A percentile compares a stretch with the other conserved stretches of the same genome.
These are phyloP conservation scores for Pelosia muscerda DNA, from an alignment of 2,888 invertebrate species.

Conservation along the genomic window DNA sequence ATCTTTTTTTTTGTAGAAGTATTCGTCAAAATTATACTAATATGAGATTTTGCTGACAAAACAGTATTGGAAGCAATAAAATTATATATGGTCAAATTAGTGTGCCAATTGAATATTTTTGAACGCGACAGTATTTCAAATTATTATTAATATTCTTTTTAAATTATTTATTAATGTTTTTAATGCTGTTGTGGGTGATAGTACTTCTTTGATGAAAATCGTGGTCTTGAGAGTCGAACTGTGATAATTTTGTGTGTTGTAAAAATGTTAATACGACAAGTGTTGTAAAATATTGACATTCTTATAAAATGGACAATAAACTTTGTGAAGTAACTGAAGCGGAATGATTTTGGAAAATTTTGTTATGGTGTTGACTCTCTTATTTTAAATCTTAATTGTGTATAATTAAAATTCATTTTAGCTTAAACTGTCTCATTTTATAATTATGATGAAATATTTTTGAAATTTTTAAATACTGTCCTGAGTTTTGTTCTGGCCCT, in stretches of 20 bases:
- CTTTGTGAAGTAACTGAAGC: constrained; percentile 16
- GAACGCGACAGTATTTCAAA: constrained; percentile 43
- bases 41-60: constrained; percentile 19
- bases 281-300: constrained; percentile 60
- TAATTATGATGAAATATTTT: too few species aligned
- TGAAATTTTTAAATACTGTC: not conserved
- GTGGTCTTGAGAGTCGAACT: constrained; percentile 44
- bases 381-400: constrained; percentile 23
- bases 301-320: constrained; percentile 61
- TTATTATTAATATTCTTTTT: constrained; percentile 30
- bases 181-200: constrained; percentile 19
- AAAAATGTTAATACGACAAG: constrained; percentile 70
- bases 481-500: not conserved
- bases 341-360: constrained; percentile 19
- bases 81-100: constrained; percentile 31
- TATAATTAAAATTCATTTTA: not conserved
- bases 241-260: constrained; percentile 60
- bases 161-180: constrained; percentile 38
- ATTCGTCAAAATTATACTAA: constrained; percentile 20
- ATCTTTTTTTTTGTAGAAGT: constrained; percentile 12
- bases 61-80: constrained; percentile 38
- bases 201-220: constrained; percentile 17
- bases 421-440: not conserved
- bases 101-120: constrained; percentile 41
- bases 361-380: constrained; percentile 43